Base-by-base conservation (phyloP, 1,140 invertebrate species). In the Penaeus vannamei region DNA sequence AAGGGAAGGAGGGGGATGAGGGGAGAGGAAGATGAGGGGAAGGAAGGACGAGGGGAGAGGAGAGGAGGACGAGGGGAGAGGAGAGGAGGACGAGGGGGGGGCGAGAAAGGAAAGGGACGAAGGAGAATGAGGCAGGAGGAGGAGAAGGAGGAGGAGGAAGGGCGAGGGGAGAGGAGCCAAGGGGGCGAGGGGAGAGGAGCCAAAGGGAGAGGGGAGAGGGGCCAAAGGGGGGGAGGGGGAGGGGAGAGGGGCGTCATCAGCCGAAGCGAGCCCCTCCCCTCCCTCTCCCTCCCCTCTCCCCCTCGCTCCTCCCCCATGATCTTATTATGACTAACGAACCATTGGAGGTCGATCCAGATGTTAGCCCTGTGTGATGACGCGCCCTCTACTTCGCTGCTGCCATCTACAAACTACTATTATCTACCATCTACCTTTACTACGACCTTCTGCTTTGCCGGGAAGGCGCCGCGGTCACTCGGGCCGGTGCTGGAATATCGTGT, bases 261-360 rank as follows among this genome's bases (percentile, higher is more conserved):
- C 36, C 77, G 32, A 81, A 59, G 77, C 77, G 32, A 81, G 79
- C 79, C 53, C 77, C 53, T 53, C 53, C 53, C 12, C 53, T 17
- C 32, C 23, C 66, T 29, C 84, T 29, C 84, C 77, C 84, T 69
- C 84, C 36, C 61, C 64, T 29, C 42, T 69, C 59, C 60, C 62
- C 81, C 61, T 46, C 36, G 32, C 29, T 22, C 62, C n/a, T 8
- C 81, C 36, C 60, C 36, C 81, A 23, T 85, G 84, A 85, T 85
- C 84, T 76, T 76, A 72, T 85, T 85, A 85, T 17, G 66, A 72
- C 84, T 85, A 85, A 85, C 84, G 84, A 85, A 85, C 66, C 84
- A 85, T 85, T 72, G 26, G 84, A 32, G 84, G 69, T 85, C 84
- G 84, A 85, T 85, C 84, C 84, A 85, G 84, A 77, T 77, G 84